Base-by-base conservation (phyloP, 2,797 vertebrate genomes). In the Alcedo quadribrachys region DNA sequence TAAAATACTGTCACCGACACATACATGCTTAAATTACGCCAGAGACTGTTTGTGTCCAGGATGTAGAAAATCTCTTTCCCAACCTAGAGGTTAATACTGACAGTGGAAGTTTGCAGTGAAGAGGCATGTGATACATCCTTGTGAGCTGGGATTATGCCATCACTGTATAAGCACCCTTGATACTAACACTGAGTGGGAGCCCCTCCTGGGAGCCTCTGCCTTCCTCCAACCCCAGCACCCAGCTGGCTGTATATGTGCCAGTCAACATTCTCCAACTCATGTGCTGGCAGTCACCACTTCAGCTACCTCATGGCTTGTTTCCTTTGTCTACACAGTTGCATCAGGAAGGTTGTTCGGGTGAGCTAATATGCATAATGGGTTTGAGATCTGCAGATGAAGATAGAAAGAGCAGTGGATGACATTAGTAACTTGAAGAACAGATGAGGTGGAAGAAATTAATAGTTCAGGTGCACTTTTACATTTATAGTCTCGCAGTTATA, bases 221-320 rank as follows among this genome's bases (percentile, higher is more conserved):
- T 63, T 81, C 24, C 32, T 58, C 60, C 0, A 1, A 19, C 19
- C 12, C 27, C 48, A 42, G 16, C 1, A 0, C 35, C 22, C 1
- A 0, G 45, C 30, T 37, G 42, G 27, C 50, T 2, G 0, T 15
- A 2, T 32, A 17, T 35, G 16, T 46, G 25, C 48, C 33, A 33
- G 25, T 67, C 35, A 28, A 1, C 19, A 16, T 24, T 43, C 27
- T 53, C 55, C 50, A 30, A 19, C n/a, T 69, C 1, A 0, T 3
- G 0, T 43, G 40, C 68, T 48, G 63, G 27, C 68, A 69, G 62
- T 43, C 48, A 42, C 42, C 5, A 1, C 48, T 51, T 45, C 17
- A 51, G 42, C 50, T 32, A 19, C 32, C 54, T 62, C 12, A n/a
- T 4, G 5, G 54, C 75, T 76, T 40, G 25, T 13, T 33, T 83